Evolutionary conservation across 1,140 invertebrate genomes (phyloP).

Genomic region (Drosophila bocqueti): DNA sequence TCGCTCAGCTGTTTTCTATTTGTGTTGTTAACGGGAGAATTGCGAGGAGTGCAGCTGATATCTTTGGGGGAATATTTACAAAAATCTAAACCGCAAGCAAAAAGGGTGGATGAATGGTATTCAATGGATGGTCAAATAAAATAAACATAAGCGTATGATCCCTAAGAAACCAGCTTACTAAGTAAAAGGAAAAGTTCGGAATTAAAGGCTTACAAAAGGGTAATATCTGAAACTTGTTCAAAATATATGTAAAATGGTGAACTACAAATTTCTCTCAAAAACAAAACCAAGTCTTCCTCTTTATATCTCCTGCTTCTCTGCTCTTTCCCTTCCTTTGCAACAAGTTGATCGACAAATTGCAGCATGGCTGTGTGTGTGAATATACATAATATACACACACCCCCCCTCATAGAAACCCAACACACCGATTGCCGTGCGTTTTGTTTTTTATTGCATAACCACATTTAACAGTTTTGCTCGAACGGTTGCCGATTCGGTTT

Average conservation of each 20-base stretch:
- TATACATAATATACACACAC: not conserved
- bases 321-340: constrained; percentile 2
- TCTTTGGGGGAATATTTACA: constrained; percentile 11
- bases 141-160: not conserved
- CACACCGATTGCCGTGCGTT: constrained; percentile 13
- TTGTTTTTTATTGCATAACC: constrained; percentile 69
- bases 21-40: constrained; percentile 29
- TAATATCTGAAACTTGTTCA: not conserved
- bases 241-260: not conserved
- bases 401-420: not conserved
- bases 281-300: too few species aligned
- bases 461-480: constrained; percentile 72
- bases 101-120: not conserved
- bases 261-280: too few species aligned
- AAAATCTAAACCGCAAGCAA: not conserved
- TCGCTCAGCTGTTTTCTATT: constrained; percentile 42
- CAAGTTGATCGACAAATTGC: constrained; percentile 22
- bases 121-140: not conserved
- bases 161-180: not conserved
- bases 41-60: constrained; percentile 34
- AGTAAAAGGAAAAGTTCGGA: not conserved
- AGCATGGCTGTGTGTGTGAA: not conserved
- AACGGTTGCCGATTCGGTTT: constrained; percentile 58
- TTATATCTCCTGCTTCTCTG: too few species aligned
- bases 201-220: too few species aligned